These are phyloP conservation scores for Patagioenas fasciata DNA, from an alignment of 2,113 vertebrate species.

Conservation along the genomic window DNA sequence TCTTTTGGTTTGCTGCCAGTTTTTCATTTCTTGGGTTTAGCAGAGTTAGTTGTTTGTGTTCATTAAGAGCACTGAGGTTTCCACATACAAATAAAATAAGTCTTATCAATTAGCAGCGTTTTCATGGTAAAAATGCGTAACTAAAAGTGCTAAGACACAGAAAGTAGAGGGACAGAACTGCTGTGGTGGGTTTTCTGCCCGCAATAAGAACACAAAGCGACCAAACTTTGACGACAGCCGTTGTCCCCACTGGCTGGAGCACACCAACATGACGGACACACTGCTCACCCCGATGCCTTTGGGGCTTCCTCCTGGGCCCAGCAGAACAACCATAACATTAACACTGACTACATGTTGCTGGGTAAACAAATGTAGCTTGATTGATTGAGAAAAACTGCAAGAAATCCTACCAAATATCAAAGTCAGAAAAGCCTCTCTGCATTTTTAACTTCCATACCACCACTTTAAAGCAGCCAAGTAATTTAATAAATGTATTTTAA, in stretches of 20 bases:
- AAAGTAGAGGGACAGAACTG: not conserved
- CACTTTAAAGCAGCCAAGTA: slow-evolving; percentile 53
- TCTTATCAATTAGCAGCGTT: not conserved
- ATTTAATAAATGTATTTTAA: slow-evolving; percentile 74
- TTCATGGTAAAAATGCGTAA: not conserved
- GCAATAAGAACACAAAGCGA: not conserved
- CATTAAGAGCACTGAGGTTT: not conserved
- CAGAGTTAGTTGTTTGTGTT: not conserved
- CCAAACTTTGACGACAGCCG: not conserved
- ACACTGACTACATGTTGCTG: slow-evolving; percentile 85
- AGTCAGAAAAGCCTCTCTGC: slow-evolving; percentile 71
- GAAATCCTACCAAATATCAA: slow-evolving; percentile 78
- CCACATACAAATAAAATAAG: not conserved
- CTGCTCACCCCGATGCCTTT: slow-evolving; percentile 67
- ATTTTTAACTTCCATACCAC: slow-evolving; percentile 20
- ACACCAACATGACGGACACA: slow-evolving; percentile 75
- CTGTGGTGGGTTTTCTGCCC: not conserved
- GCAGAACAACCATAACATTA: slow-evolving; percentile 85
- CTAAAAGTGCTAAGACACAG: not conserved
- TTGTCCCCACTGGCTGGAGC: slow-evolving; percentile 41
- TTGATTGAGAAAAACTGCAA: slow-evolving; percentile 86
- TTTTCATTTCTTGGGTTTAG: not conserved
- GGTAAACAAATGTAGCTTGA: slow-evolving; percentile 85
- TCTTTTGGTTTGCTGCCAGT: not conserved
- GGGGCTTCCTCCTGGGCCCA: slow-evolving; percentile 75